A percentile compares a stretch with the other conserved stretches of the same genome.
Evolutionary conservation across 1,140 invertebrate genomes (phyloP).

Genomic region (Phenacoccus solenopsis): DNA sequence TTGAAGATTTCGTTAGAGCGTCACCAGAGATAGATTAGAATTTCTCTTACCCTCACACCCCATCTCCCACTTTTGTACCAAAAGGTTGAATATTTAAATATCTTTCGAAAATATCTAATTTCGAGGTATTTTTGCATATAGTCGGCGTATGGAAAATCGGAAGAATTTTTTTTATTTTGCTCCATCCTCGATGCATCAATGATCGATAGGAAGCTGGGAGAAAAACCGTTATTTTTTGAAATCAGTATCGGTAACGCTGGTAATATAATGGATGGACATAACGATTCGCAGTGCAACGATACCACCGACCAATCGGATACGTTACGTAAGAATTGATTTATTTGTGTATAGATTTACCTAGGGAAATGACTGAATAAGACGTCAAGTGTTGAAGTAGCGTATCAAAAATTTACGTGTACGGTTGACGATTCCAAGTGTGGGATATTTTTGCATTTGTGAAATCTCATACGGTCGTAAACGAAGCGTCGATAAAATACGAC

Average conservation of each 20-base stretch:
- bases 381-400: no score
- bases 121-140: slow-evolving; percentile 27
- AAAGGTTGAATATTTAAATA: not conserved
- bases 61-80: no score
- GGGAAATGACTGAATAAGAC: no score
- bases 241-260: slow-evolving; percentile 76
- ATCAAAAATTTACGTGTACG: no score
- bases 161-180: slow-evolving; percentile 71
- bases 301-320: slow-evolving; percentile 43
- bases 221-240: slow-evolving; percentile 75
- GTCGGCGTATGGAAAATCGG: slow-evolving; percentile 53
- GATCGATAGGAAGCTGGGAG: slow-evolving; percentile 66
- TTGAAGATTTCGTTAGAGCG: no score
- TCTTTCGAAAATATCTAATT: not conserved
- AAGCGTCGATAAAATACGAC: no score
- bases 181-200: slow-evolving; percentile 69
- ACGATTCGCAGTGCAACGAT: slow-evolving; percentile 44
- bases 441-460: no score
- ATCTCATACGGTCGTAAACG: no score
- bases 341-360: no score
- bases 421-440: no score
- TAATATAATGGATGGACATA: slow-evolving; percentile 67
- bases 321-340: slow-evolving; percentile 8
- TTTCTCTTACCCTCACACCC: no score
- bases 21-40: no score